Base-by-base conservation (phyloP, 2,888 invertebrate genomes). In the Dynastes grantii region DNA sequence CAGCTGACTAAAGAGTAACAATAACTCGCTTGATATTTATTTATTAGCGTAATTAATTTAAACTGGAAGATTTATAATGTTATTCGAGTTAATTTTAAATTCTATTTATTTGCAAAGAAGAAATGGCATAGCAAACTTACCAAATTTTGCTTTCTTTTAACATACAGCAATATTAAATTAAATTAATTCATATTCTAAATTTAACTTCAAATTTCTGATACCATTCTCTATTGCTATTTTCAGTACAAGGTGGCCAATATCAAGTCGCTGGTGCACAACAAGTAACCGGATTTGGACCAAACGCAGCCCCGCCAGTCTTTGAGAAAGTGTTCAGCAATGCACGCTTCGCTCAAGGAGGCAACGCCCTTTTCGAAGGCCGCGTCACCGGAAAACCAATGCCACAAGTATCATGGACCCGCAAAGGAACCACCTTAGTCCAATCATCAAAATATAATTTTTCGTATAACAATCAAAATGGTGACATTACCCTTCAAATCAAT, bases 311-410 rank as follows among this genome's bases (percentile, higher is more conserved):
- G 79, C 98, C 98, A 82, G 95, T 98, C 84, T 97, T 98, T 90
- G 97, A 98, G 90, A 96, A 97, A 90, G 96, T 98, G 87, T 97
- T 97, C 89, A 95, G 95, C 89, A 97, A 97, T 90, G 97, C 97
- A 83, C 93, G 97, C 87, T 97, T 97, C 89, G 97, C 97, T 80
- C 97, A 97, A 91, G 98, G 98, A 83, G 97, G 97, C 75, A 95
- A 96, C 88, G 97, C 97, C 76, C 92, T 95, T 84, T 98, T 98
- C 88, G 97, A 98, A 90, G 97, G 98, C 67, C 94, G 95, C 85
- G 94, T 98, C 53, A 92, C 94, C 85, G 98, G 97, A 81, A 96
- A 95, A 88, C 98, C 98, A 51, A 95, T 95, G 87, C 98, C 98
- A 80, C 93, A 94, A 83, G 97, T 99, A 82, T 93, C 95, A 80